Evolutionary conservation across 2,113 vertebrate species (phyloP).

Genomic region (Diphyllodes magnificus): DNA sequence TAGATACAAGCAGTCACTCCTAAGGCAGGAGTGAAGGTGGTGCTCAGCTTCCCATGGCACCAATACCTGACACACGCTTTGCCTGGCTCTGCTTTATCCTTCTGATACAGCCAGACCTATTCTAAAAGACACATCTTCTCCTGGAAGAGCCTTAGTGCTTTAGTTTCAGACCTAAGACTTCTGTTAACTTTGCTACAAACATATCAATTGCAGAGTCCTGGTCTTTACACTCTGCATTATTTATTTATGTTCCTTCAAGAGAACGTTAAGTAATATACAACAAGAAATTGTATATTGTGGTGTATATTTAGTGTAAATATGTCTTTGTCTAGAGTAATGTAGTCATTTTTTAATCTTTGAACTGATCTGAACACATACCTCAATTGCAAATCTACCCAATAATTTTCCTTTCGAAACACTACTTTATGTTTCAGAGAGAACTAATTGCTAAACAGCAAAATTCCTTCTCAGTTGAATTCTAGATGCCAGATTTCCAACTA

Average conservation of each 20-base stretch:
- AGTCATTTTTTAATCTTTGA: slow-evolving; percentile 12
- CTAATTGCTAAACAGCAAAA: slow-evolving; percentile 21
- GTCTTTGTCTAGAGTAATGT: not conserved
- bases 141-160: not conserved
- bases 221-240: not conserved
- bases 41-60: not conserved
- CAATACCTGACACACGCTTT: not conserved
- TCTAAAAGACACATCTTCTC: not conserved
- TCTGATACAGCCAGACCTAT: not conserved
- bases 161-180: not conserved
- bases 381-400: not conserved
- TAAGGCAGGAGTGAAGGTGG: not conserved
- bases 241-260: slow-evolving; percentile 30
- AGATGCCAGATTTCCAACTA: slow-evolving; percentile 2
- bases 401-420: not conserved
- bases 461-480: slow-evolving; percentile 6
- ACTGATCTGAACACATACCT: slow-evolving; percentile 6
- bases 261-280: not conserved
- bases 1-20: not conserved
- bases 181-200: slow-evolving; percentile 7
- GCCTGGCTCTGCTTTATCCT: not conserved
- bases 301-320: slow-evolving; percentile 1
- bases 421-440: not conserved
- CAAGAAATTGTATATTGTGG: not conserved
- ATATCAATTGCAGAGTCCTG: not conserved